A percentile compares a stretch with the other conserved stretches of the same genome.
Conservation (phyloP, 2,113 vertebrate species). For the Anarrhichthys ocellatus region DNA sequence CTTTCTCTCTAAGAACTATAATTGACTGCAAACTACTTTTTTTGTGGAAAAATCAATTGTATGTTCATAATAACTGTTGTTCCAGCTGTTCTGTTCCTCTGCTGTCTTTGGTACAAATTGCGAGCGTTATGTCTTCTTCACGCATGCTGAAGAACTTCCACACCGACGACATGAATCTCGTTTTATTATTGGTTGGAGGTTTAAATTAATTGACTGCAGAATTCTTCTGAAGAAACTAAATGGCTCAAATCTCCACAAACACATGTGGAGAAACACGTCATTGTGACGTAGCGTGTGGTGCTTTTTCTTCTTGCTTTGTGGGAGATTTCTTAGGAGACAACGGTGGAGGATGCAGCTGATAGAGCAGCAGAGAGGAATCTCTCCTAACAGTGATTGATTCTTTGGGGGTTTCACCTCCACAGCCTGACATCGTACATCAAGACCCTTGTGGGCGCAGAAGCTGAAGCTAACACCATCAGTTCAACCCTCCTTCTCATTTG, state of each 20-base stretch:
- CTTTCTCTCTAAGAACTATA: too few species aligned
- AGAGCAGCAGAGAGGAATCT: slow-evolving; percentile 2
- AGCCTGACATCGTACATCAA: slow-evolving; percentile 24
- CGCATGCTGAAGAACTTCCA: too few species aligned
- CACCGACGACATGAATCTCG: neutral
- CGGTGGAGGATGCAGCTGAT: neutral
- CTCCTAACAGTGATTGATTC: too few species aligned
- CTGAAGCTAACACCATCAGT: neutral
- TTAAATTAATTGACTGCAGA: slow-evolving; percentile 9
- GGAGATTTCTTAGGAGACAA: neutral
- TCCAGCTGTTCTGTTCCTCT: too few species aligned
- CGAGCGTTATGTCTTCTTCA: too few species aligned
- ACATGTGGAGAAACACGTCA: slow-evolving; percentile 40
- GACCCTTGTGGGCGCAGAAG: neutral
- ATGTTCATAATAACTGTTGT: too few species aligned
- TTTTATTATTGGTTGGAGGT: neutral
- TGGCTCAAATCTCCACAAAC: neutral
- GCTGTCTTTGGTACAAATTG: too few species aligned
- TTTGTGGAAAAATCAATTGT: too few species aligned
- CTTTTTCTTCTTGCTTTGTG: neutral
- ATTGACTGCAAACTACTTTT: too few species aligned
- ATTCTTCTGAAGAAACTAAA: neutral
- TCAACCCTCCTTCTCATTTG: neutral
- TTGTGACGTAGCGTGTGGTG: slow-evolving; percentile 9
- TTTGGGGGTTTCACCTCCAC: slow-evolving; percentile 21